Conservation (phyloP, 2,797 vertebrate species). For the Corythornis leucogaster region DNA sequence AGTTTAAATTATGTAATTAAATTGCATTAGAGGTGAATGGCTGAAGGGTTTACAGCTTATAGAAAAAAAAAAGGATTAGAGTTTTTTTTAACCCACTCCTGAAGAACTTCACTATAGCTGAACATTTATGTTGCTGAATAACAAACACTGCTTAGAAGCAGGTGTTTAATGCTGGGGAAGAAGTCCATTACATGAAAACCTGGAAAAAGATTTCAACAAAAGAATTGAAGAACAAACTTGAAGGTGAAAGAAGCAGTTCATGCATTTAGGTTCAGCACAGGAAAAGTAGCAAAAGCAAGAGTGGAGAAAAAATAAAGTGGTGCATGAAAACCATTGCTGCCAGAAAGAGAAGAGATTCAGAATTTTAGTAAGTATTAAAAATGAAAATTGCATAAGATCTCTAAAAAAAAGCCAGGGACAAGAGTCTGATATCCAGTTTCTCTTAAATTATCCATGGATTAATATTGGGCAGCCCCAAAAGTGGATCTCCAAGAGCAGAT, state of each 20-base stretch:
- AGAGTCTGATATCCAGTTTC: background rate
- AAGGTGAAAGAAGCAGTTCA: slow-evolving; percentile 29
- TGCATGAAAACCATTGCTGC: background rate
- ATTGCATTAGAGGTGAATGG: background rate
- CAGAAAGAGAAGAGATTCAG: background rate
- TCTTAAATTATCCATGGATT: background rate
- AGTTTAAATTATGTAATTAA: background rate
- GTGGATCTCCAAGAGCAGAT: background rate
- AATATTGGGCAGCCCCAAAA: background rate
- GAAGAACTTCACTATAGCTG: background rate
- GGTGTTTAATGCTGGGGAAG: background rate
- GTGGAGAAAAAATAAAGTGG: slow-evolving; percentile 1
- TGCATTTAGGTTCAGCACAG: slow-evolving; percentile 29
- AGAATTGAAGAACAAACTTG: background rate
- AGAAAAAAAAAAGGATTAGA: background rate
- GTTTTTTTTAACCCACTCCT: background rate
- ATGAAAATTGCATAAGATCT: background rate
- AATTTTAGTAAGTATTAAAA: background rate
- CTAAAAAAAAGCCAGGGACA: background rate
- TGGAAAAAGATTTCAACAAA: background rate
- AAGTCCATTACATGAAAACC: background rate
- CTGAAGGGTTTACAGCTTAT: background rate
- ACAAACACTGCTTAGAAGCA: background rate
- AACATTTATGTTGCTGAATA: background rate
- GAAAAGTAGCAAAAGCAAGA: slow-evolving; percentile 8